A percentile compares a stretch with the other conserved stretches of the same genome.
These are phyloP conservation scores for Platichthys stellatus DNA, from an alignment of 2,113 vertebrate genomes.

Conservation along the genomic window DNA sequence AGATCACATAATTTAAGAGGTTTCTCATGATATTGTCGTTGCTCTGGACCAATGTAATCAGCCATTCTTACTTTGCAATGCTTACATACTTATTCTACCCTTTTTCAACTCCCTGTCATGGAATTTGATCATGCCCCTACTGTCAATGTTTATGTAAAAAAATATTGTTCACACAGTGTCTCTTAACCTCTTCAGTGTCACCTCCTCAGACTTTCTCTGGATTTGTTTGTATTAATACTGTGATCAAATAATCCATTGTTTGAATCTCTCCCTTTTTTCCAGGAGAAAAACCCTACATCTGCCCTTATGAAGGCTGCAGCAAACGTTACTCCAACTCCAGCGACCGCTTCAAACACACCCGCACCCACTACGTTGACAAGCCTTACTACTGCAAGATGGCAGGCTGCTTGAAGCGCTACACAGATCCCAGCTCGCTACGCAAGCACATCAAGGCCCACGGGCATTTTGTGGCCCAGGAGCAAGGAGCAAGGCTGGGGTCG, in stretches of 20 bases:
- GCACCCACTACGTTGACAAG: conserved; percentile 98
- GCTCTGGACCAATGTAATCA: no score
- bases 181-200: no score
- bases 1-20: no score
- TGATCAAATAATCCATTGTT: background rate
- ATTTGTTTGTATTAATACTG: background rate
- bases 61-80: no score
- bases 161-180: no score
- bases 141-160: no score
- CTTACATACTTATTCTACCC: no score
- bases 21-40: no score
- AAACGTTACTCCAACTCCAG: conserved; percentile 99
- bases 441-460: conserved; percentile 99
- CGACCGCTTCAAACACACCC: conserved; percentile 99
- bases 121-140: no score
- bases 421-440: conserved; percentile 96
- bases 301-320: conserved; percentile 97
- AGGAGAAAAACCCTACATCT: conserved; percentile 98
- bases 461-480: conserved; percentile 90
- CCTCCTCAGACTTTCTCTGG: background rate
- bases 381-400: conserved; percentile 99
- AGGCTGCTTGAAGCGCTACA: conserved; percentile 98
- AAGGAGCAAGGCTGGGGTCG: conserved; percentile 72
- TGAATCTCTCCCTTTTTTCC: background rate
- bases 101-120: no score